phyloP scores from a whole-genome alignment of 2,113 vertebrate genomes.

The Vidua macroura region DNA sequence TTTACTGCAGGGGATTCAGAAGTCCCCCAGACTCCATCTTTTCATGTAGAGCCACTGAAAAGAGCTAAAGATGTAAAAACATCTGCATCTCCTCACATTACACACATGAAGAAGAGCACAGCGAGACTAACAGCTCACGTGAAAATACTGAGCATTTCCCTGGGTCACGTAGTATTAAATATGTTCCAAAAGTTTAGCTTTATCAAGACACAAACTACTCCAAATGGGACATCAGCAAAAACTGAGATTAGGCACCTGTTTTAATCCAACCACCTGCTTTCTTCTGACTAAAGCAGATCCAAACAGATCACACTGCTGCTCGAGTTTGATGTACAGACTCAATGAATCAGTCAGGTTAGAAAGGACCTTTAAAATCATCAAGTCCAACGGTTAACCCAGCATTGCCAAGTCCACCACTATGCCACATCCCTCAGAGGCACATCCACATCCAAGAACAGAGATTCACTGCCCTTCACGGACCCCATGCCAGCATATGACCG shows the following conservation, averaged over 20 bases:
- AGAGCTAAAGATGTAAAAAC: not conserved
- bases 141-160: rapidly evolving
- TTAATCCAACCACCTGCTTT: not conserved
- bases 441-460: not conserved
- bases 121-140: rapidly evolving
- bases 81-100: not conserved
- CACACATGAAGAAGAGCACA: rapidly evolving
- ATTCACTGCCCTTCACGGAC: not conserved
- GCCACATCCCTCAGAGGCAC: not conserved
- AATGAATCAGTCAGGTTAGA: not conserved
- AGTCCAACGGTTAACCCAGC: not conserved
- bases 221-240: not conserved
- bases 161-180: not conserved
- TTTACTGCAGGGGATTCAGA: not conserved
- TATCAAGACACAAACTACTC: not conserved
- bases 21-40: not conserved
- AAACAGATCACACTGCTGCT: not conserved
- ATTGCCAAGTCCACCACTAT: not conserved
- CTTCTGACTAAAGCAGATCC: not conserved
- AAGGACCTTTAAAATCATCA: rapidly evolving
- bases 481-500: no score
- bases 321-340: rapidly evolving
- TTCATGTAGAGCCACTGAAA: not conserved
- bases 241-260: not conserved
- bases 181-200: not conserved